Percentiles rank a stretch among this genome's conserved stretches.
Evolutionary conservation across 2,113 vertebrate species (phyloP).

Genomic region (Embiotoca jacksoni): DNA sequence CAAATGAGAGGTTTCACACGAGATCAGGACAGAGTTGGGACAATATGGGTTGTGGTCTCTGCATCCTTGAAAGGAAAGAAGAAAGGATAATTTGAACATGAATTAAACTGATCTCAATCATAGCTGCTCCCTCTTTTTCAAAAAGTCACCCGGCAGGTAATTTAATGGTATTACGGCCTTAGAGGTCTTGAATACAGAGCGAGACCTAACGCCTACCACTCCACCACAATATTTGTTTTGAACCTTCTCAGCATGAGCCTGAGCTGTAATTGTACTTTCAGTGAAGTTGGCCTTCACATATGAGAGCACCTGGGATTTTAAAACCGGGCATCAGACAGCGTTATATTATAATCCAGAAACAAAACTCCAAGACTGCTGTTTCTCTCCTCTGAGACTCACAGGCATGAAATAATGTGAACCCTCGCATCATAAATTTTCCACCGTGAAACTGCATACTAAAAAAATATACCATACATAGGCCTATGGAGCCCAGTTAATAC

Average conservation of each 20-base stretch:
- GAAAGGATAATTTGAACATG: not conserved
- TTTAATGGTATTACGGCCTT: too few relatives aligned
- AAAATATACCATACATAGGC: not conserved
- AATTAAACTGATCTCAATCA: conserved; percentile 5
- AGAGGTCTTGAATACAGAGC: not conserved
- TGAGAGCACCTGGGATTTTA: not conserved
- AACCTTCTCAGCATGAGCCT: not conserved
- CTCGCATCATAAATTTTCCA: not conserved
- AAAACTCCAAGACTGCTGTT: not conserved
- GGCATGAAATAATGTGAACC: not conserved
- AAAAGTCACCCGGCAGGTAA: not conserved
- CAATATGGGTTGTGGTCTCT: not conserved
- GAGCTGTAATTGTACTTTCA: too few relatives aligned
- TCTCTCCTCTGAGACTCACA: not conserved
- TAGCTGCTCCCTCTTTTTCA: not conserved
- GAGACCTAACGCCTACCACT: not conserved
- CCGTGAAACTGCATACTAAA: not conserved
- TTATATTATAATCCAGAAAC: not conserved
- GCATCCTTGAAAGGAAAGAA: conserved; percentile 2
- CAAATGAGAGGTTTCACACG: not conserved
- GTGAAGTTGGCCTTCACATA: too few relatives aligned
- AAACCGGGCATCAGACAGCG: not conserved
- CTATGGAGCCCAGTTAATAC: not conserved
- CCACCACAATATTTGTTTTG: not conserved
- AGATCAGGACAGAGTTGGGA: conserved; percentile 1